A percentile compares a stretch with the other conserved stretches of the same genome.
Evolutionary conservation across 1,140 invertebrate species (phyloP).

Genomic region (Sinonovacula constricta): DNA sequence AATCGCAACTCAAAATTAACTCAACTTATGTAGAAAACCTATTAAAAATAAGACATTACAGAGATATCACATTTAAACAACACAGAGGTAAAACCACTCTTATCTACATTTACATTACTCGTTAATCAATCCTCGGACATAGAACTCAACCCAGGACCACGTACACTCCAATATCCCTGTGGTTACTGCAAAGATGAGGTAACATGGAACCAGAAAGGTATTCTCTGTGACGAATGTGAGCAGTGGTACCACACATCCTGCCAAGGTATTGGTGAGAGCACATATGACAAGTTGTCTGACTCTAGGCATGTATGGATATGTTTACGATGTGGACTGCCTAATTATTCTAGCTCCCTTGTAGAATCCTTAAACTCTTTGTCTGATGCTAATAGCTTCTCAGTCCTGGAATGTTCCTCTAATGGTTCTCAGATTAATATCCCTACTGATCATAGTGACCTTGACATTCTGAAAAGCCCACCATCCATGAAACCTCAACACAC

Average conservation of each 20-base stretch:
- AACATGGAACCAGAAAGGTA: conserved; percentile 53
- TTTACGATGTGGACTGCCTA: conserved; percentile 8
- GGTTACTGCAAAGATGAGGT: conserved; percentile 42
- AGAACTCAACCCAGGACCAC: background rate
- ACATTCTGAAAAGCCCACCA: no score
- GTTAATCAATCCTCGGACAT: background rate
- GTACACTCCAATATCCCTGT: background rate
- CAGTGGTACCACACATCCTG: conserved; percentile 4
- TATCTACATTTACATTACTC: background rate
- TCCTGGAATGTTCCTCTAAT: conserved; percentile 3
- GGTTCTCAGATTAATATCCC: no score
- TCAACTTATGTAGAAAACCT: no score
- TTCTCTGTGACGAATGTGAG: conserved; percentile 14
- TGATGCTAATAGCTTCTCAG: background rate
- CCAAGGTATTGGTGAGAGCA: conserved; percentile 8
- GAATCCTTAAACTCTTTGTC: background rate
- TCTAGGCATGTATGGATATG: conserved; percentile 10
- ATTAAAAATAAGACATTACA: no score
- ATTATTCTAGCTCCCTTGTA: background rate
- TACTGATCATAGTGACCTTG: no score
- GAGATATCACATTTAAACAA: no score
- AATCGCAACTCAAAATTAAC: no score
- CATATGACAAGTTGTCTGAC: conserved; percentile 5
- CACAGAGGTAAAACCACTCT: background rate
- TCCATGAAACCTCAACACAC: no score